Evolutionary conservation across 2,797 vertebrate genomes (phyloP).

Genomic region (Pipistrellus kuhlii): DNA sequence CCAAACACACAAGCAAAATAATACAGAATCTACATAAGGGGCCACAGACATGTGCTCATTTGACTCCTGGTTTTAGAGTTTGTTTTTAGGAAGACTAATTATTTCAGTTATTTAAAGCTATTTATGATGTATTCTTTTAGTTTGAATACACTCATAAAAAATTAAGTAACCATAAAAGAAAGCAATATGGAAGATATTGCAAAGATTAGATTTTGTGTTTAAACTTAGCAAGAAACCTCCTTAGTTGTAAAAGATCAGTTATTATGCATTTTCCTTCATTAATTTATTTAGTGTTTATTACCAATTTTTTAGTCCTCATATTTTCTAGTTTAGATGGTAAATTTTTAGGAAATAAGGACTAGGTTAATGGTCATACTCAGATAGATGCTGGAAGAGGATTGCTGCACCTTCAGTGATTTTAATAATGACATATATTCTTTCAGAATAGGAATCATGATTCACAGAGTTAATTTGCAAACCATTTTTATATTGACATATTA

Average conservation of each 20-base stretch:
- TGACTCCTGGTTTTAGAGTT: background rate
- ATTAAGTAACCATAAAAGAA: background rate
- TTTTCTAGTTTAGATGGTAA: background rate
- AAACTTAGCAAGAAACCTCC: background rate
- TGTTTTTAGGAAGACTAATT: constrained; percentile 18
- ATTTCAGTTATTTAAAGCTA: constrained; percentile 25
- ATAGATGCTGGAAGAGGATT: background rate
- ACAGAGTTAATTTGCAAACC: background rate
- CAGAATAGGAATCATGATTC: background rate
- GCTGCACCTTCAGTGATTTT: background rate
- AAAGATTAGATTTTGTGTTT: constrained; percentile 27
- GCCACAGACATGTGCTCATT: background rate
- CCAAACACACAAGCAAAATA: background rate
- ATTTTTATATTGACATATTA: background rate
- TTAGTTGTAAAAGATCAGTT: background rate
- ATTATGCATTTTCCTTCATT: background rate
- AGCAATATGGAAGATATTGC: background rate
- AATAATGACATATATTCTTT: background rate
- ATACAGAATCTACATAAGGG: background rate
- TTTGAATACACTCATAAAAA: background rate
- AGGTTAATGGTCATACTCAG: background rate
- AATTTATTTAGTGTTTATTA: background rate
- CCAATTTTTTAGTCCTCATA: background rate
- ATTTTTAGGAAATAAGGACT: background rate
- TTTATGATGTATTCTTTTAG: background rate